Evolutionary conservation across 1,140 invertebrate genomes (phyloP), one percentile per base, ranked within the genome.

Genomic region (Neodiprion fabricii): DNA sequence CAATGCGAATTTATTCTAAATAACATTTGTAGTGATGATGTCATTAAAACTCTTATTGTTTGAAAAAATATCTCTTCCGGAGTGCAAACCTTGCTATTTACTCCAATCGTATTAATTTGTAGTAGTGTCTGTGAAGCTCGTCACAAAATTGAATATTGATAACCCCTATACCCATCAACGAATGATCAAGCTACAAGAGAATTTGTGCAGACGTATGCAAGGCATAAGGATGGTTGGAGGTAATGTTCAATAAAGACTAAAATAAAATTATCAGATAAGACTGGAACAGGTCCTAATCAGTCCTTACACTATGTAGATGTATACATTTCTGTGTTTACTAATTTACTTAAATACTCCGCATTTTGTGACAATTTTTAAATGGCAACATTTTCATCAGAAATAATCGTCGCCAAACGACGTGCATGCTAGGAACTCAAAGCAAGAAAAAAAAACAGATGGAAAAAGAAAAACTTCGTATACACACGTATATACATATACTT

Each of bases 281-380:
- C 83, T 82, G 82, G 81, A 86, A 86, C 86, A 85, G 83, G 82
- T 84, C 81, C 82, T 80, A 82, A 81, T 81, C 79, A 80, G 82
- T 75, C 79, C 83, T 88, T 88, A 88, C 77, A 72, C 85, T 88
- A 87, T 86, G 78, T 85, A 85, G 82, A 87, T 87, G 86, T 87
- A 84, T 87, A 87, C 83, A 84, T 85, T 83, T 87, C 80, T 85
- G 83, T 85, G 81, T 85, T 84, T 83, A 81, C 83, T 87, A 85
- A 87, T 87, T 86, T 83, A 84, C 84, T 85, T 86, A 87, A 86
- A 87, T 88, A 88, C 78, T 85, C 81, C 82, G 82, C 82, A 84
- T 87, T 84, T 85, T 82, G 81, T 83, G 81, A 86, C 84, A 86
- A 85, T 80, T 86, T 71, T 71, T 71, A 11, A 12, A 77, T 82